These are phyloP conservation scores for Thaumetopoea pityocampa DNA, from an alignment of 1,140 invertebrate species.

Conservation along the genomic window DNA sequence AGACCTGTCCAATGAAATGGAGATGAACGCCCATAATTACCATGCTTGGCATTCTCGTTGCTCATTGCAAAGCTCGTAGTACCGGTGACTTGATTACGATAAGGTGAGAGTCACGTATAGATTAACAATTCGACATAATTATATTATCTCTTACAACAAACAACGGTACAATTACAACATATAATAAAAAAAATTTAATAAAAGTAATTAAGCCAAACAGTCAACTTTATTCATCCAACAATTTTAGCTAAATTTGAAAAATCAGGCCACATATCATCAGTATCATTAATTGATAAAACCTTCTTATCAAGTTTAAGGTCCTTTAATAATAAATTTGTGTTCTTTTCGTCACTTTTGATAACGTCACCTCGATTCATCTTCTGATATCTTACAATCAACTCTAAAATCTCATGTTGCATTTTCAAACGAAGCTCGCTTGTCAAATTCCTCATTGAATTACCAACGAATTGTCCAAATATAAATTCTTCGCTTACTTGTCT, in stretches of 20 bases:
- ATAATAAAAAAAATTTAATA: constrained; percentile 1
- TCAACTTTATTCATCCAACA: constrained; percentile 28
- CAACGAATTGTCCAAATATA: constrained; percentile 61
- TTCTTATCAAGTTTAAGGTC: constrained; percentile 33
- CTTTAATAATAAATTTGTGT: constrained; percentile 1
- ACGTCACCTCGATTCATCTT: constrained; percentile 31
- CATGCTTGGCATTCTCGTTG: too few relatives aligned
- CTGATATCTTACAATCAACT: constrained; percentile 56
- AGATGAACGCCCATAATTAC: too few relatives aligned
- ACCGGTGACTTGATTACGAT: too few relatives aligned
- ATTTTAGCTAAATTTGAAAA: constrained; percentile 57
- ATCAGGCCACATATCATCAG: constrained; percentile 52
- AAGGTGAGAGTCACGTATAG: too few relatives aligned
- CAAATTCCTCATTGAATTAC: constrained; percentile 52
- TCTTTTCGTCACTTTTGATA: constrained; percentile 30
- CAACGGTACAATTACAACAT: neutral
- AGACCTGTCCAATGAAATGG: too few relatives aligned
- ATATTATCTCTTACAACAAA: too few relatives aligned
- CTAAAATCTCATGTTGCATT: constrained; percentile 61
- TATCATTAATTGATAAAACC: constrained; percentile 18
- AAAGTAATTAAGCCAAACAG: neutral
- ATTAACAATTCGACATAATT: too few relatives aligned
- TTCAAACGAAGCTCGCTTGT: constrained; percentile 39
- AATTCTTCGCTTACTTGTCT: constrained; percentile 59
- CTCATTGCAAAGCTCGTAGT: too few relatives aligned